A percentile compares a stretch with the other conserved stretches of the same genome.
These are phyloP conservation scores for Apodemia zela DNA, from an alignment of 2,888 invertebrate species.

Conservation along the genomic window DNA sequence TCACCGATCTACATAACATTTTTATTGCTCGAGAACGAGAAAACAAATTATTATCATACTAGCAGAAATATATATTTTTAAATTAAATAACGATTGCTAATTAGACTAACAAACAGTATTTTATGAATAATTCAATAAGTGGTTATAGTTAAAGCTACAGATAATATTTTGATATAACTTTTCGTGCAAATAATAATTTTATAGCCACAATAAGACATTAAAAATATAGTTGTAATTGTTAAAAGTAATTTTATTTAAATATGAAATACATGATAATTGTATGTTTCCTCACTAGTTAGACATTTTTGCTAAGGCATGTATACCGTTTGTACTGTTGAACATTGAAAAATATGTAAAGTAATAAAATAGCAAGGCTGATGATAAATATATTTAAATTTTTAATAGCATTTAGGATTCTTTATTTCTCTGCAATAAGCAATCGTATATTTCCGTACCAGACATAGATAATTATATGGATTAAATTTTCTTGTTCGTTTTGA, in stretches of 20 bases:
- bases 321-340: neutral
- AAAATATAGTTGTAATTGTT: constrained; percentile 2
- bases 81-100: neutral
- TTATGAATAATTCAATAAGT: constrained; percentile 1
- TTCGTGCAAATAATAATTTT: neutral
- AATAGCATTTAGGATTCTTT: constrained; percentile 5
- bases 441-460: neutral
- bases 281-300: constrained; percentile 15
- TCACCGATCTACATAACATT: neutral
- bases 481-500: neutral
- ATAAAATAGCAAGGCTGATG: constrained; percentile 14
- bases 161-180: neutral
- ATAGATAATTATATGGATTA: neutral
- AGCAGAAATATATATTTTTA: neutral
- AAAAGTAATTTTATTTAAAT: constrained; percentile 8
- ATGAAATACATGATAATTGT: constrained; percentile 6
- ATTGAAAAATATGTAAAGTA: constrained; percentile 8
- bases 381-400: neutral
- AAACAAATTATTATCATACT: neutral
- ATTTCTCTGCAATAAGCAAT: constrained; percentile 1
- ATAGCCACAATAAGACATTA: neutral
- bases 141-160: neutral
- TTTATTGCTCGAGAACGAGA: neutral
- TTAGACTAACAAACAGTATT: neutral
- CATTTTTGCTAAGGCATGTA: constrained; percentile 11